Evolutionary conservation across 2,888 invertebrate genomes (phyloP), one percentile per base, ranked within the genome.

Genomic region (Macaria liturata): DNA sequence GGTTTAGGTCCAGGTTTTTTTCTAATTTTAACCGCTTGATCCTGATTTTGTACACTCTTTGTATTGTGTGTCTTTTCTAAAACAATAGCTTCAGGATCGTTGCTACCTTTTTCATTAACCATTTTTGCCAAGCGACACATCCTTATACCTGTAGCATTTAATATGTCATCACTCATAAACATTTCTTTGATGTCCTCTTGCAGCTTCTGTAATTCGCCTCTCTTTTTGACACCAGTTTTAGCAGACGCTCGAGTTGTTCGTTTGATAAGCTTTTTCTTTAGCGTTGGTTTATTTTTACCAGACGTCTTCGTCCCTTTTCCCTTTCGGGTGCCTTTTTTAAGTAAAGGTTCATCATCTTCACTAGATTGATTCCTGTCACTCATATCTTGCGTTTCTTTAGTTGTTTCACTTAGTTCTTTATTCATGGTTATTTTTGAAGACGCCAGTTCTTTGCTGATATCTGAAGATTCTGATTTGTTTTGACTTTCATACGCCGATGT

Each of bases 141-240:
- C 65, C 95, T 85, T 71, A 94, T 93, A 8, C 95, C 95, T 3
- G 94, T 94, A 9, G 94, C 93, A 52, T 93, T 86, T 54, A 89
- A 68, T 49, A 95, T 93, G 37, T 93, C 94, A 64, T 94, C 93
- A 65, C 93, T 91, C 54, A 95, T 94, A 71, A 95, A 95, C 94
- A 95, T 95, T 71, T 95, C 95, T 68, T 94, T 93, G 45, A 95
- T 93, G 67, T 95, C 95, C 62, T 94, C 94, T 66, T 95, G 95
- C 2, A 95, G 83, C 76, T 92, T 90, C 69, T 94, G 93, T 49
- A 95, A 74, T 70, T 95, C 95, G 62, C 83, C 81, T 34, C 6
- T 31, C 48, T 51, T 57, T 4, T 57, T 51, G 45, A 46, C 9
- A 30, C n/a, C 37, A 30, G 30, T 30, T 31, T 44, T 50, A n/a